These are phyloP conservation scores for Archips xylosteana DNA, from an alignment of 2,888 invertebrate genomes.

Conservation along the genomic window DNA sequence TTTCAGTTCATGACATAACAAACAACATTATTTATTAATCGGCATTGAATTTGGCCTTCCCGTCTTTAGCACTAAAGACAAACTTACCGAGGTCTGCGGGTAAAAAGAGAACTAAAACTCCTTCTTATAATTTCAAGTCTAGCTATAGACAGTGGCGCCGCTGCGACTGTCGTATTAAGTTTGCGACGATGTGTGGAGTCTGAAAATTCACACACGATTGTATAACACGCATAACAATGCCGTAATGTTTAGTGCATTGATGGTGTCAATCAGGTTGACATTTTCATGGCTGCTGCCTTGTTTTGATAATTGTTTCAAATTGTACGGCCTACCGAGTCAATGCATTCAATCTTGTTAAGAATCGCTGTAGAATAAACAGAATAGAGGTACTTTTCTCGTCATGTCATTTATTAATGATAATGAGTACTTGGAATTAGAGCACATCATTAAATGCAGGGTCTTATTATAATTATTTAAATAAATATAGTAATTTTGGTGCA, in stretches of 20 bases:
- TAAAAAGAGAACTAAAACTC: neutral
- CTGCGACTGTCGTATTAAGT: neutral
- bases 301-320: conserved; percentile 1
- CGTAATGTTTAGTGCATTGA: conserved; percentile 20
- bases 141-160: neutral
- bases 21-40: conserved; percentile 7
- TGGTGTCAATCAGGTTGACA: conserved; percentile 28
- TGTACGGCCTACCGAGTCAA: neutral
- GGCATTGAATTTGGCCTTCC: conserved; percentile 31
- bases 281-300: conserved; percentile 17
- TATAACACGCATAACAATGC: conserved; percentile 23
- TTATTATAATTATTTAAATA: too few relatives aligned
- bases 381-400: neutral
- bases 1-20: conserved; percentile 15
- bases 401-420: too few relatives aligned
- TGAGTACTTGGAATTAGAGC: too few relatives aligned
- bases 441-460: too few relatives aligned
- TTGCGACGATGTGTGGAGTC: neutral
- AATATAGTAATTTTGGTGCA: too few relatives aligned
- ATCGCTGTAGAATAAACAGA: neutral
- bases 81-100: neutral
- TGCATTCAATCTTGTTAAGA: neutral
- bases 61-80: conserved; percentile 10
- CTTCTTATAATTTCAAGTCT: neutral
- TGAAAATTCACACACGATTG: conserved; percentile 21